Evolutionary conservation across 1,140 invertebrate genomes (phyloP).

Genomic region (Cephus cinctus): DNA sequence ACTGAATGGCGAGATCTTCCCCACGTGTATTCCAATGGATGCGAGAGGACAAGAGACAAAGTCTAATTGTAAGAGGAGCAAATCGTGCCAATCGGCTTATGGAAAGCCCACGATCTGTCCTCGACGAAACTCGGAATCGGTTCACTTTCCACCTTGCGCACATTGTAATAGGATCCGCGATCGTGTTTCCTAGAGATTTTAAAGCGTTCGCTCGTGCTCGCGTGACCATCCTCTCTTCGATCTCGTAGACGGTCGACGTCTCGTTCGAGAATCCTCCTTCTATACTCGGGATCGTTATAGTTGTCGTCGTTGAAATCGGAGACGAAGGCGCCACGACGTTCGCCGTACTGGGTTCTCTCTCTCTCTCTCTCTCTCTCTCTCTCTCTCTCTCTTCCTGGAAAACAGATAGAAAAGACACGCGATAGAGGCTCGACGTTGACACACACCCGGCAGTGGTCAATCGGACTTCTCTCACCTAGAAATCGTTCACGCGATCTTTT

Average conservation of each 20-base stretch:
- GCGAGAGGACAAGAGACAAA: no score
- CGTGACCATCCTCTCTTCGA: conserved; percentile 7
- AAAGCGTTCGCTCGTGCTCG: conserved; percentile 10
- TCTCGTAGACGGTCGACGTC: conserved; percentile 7
- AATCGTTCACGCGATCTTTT: conserved; percentile 33
- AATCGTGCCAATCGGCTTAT: no score
- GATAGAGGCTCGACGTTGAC: conserved; percentile 17
- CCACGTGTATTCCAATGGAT: no score
- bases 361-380: background rate
- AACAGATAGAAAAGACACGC: background rate
- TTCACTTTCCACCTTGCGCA: conserved; percentile 39
- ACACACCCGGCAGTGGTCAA: conserved; percentile 39
- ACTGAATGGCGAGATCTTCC: no score
- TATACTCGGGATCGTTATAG: no score
- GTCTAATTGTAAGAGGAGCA: no score
- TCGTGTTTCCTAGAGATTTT: conserved; percentile 29
- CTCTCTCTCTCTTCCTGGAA: background rate
- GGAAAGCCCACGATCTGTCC: no score
- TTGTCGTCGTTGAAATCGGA: conserved; percentile 24
- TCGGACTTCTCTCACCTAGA: conserved; percentile 30
- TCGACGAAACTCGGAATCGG: no score
- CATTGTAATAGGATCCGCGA: conserved; percentile 39
- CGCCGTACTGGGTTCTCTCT: no score
- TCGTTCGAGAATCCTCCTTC: background rate
- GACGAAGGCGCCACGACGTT: background rate